Percentiles rank a stretch among this genome's conserved stretches.
phyloP scores from a whole-genome alignment of 2,888 invertebrate genomes.

The Slavum lentiscoides region DNA sequence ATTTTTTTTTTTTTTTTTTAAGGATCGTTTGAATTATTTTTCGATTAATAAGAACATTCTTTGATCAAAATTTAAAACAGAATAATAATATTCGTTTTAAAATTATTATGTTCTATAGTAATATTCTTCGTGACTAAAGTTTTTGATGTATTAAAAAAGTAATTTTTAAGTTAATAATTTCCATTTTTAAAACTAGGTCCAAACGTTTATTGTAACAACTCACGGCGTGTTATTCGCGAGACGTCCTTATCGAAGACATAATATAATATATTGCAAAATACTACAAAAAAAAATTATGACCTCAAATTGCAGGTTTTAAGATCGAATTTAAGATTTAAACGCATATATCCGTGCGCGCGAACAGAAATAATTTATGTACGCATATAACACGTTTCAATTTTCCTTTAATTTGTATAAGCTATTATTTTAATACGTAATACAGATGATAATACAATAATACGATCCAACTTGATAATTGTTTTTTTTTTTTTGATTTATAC shows the following conservation, averaged over 20 bases:
- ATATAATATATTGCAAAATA: too few species aligned
- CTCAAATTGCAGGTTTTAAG: too few species aligned
- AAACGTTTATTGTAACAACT: conserved; percentile 3
- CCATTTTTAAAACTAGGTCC: background rate
- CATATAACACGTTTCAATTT: too few species aligned
- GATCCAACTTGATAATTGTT: background rate
- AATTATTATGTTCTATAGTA: conserved; percentile 16
- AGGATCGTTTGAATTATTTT: too few species aligned
- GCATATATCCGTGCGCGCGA: too few species aligned
- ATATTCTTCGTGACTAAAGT: conserved; percentile 15
- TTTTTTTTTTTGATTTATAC: background rate
- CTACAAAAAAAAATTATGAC: too few species aligned
- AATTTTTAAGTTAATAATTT: conserved; percentile 16
- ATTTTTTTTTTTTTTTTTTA: too few species aligned
- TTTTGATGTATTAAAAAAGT: background rate
- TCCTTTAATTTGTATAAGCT: too few species aligned
- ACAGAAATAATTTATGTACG: too few species aligned
- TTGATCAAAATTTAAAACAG: background rate
- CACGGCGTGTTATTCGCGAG: background rate
- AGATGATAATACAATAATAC: background rate
- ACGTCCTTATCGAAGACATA: background rate
- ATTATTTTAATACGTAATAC: too few species aligned
- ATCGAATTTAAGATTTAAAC: too few species aligned
- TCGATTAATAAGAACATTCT: background rate
- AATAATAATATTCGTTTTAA: conserved; percentile 1